Base-by-base conservation (phyloP, 2,797 vertebrate species). In the Balearica regulorum region DNA sequence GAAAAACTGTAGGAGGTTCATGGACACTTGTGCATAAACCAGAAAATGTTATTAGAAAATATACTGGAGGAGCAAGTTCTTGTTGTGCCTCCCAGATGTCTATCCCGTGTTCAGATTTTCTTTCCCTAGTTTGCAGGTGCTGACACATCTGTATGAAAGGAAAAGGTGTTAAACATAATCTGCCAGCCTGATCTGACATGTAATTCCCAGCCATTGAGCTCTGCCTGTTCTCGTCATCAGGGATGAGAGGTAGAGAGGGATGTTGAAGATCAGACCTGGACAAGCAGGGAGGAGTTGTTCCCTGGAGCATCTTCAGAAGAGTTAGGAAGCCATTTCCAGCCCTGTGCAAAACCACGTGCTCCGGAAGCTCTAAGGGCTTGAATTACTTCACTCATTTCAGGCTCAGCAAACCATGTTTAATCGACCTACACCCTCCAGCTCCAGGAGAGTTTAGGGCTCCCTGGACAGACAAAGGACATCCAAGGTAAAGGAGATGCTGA, bases 301-400 rank as follows among this genome's bases (percentile, higher is more conserved):
- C 51, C 78, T 62, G 70, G 57, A 78, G 82, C 70, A 29, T 13
- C 82, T 75, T 58, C 7, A 16, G 78, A 71, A 76, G 6, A 17
- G 37, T 78, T 75, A 62, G 2, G 4, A 62, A 87, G 15, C 6
- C 21, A 0, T 65, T 91, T 83, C 75, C 88, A 39, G 6, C 48
- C 65, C 26, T 11, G 29, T 55, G 49, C 17, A 60, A 61, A 78
- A 31, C 39, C 16, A 9, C 5, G 2, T 0, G 1, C 11, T 78
- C 14, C 75, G 11, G 57, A 60, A 58, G 61, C 66, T 64, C 75
- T 48, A 0, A 0, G 54, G 75, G 62, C 31, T 70, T 69, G 92
- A 79, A 68, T 93, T 76, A 65, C 60, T 44, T 83, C 58, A 9
- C 53, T 83, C 62, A 13, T 91, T 94, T 84, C 76, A 76, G 79